Conservation (phyloP, 2,888 invertebrate genomes). For the Eurytoma californica region DNA sequence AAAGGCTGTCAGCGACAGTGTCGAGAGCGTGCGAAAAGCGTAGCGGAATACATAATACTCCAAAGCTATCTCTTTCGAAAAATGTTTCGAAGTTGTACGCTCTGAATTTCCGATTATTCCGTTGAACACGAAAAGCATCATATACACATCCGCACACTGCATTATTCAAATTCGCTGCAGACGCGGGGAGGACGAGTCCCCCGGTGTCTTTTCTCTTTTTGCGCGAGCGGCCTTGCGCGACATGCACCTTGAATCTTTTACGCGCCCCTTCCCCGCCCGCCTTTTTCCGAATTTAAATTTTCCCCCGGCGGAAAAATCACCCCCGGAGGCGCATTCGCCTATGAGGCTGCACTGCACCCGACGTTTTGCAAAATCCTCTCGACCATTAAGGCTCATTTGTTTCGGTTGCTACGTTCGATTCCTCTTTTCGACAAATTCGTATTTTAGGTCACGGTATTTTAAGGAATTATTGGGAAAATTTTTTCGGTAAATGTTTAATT, state of each 20-base stretch:
- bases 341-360: background rate
- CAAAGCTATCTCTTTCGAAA: too few relatives aligned
- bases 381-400: background rate
- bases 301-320: background rate
- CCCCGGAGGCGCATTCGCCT: background rate
- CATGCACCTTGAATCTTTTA: constrained; percentile 33
- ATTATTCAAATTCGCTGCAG: constrained; percentile 10
- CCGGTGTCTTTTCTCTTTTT: background rate
- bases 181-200: background rate
- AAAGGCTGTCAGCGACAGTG: too few relatives aligned
- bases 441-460: too few relatives aligned
- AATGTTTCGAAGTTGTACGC: too few relatives aligned
- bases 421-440: too few relatives aligned
- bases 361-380: background rate
- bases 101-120: background rate
- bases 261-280: background rate
- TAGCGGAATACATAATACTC: too few relatives aligned
- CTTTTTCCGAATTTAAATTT: constrained; percentile 1
- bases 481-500: too few relatives aligned
- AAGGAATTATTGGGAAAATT: too few relatives aligned
- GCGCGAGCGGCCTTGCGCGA: background rate
- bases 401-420: background rate
- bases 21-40: too few relatives aligned
- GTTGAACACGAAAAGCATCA: background rate
- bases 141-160: background rate